Conservation (phyloP, 2,888 invertebrate genomes). For the Carcina quercana region DNA sequence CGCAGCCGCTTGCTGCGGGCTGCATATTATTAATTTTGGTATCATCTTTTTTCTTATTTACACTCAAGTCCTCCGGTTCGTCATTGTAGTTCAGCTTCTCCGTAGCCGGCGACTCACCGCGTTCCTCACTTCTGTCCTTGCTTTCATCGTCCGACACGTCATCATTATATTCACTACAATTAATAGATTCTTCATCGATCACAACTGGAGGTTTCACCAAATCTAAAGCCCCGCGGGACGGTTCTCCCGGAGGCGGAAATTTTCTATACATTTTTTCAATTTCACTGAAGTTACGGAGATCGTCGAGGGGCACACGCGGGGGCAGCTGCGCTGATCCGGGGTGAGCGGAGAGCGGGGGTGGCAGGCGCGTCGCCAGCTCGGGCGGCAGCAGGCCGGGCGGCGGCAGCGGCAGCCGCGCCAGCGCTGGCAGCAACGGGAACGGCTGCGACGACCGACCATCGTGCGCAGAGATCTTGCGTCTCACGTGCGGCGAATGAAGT, state of each 20-base stretch:
- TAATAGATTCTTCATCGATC: constrained; percentile 49
- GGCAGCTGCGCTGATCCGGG: constrained; percentile 65
- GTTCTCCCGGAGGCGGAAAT: constrained; percentile 48
- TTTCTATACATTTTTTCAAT: constrained; percentile 71
- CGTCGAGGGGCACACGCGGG: constrained; percentile 63
- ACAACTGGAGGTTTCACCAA: constrained; percentile 37
- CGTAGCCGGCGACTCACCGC: constrained; percentile 35
- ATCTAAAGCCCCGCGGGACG: constrained; percentile 46
- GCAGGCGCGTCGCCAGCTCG: constrained; percentile 64
- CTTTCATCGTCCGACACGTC: constrained; percentile 50
- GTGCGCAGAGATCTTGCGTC: constrained; percentile 94
- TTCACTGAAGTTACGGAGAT: constrained; percentile 69
- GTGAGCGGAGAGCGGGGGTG: constrained; percentile 40
- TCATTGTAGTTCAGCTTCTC: constrained; percentile 63
- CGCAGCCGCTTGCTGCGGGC: constrained; percentile 37
- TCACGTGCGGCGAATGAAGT: constrained; percentile 94
- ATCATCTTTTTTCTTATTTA: constrained; percentile 78
- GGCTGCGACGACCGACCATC: constrained; percentile 92
- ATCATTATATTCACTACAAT: constrained; percentile 56
- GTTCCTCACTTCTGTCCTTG: constrained; percentile 36
- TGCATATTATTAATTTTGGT: constrained; percentile 58
- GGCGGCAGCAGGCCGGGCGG: constrained; percentile 79
- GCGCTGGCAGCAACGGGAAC: constrained; percentile 81
- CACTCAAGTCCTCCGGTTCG: constrained; percentile 81
- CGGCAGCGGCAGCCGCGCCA: constrained; percentile 81